Percentiles rank a stretch among this genome's conserved stretches.
phyloP scores from a whole-genome alignment of 2,113 vertebrate genomes.

The Andinoacara biseriatus region DNA sequence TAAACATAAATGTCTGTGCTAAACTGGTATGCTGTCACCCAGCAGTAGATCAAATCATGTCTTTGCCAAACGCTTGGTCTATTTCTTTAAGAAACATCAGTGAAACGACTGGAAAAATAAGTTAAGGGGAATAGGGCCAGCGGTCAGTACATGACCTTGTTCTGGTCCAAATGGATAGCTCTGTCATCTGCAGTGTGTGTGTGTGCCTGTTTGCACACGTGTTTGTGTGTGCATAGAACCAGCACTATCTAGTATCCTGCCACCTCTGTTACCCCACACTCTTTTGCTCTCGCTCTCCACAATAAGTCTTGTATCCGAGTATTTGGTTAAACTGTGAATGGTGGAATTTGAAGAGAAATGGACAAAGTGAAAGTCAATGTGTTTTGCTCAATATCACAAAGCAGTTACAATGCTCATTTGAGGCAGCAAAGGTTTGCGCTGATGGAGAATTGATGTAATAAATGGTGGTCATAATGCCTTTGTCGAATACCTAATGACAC shows the following conservation, averaged over 20 bases:
- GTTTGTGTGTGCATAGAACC: background rate
- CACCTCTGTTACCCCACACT: conserved; percentile 13
- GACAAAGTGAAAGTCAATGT: conserved; percentile 41
- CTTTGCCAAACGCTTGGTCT: conserved; percentile 23
- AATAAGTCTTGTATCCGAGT: background rate
- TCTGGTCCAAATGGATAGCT: conserved; percentile 63
- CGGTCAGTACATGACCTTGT: conserved; percentile 67
- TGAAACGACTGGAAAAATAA: conserved; percentile 32
- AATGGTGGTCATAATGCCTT: conserved; percentile 21
- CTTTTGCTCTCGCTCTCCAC: background rate
- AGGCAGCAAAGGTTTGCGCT: background rate
- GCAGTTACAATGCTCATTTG: conserved; percentile 13
- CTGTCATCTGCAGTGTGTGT: conserved; percentile 42
- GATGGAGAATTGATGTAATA: conserved; percentile 42
- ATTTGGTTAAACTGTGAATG: conserved; percentile 1
- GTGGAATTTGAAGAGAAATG: conserved; percentile 16
- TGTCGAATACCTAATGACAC: conserved; percentile 30
- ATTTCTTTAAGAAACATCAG: conserved; percentile 44
- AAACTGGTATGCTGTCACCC: conserved; percentile 29
- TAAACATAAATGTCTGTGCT: background rate
- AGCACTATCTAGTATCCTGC: conserved; percentile 24
- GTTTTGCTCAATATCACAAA: conserved; percentile 28
- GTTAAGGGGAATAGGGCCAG: conserved; percentile 50
- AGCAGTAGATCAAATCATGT: conserved; percentile 25
- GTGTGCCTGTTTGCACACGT: conserved; percentile 22